phyloP scores from a whole-genome alignment of 2,113 vertebrate genomes.

The Corythaeola cristata region DNA sequence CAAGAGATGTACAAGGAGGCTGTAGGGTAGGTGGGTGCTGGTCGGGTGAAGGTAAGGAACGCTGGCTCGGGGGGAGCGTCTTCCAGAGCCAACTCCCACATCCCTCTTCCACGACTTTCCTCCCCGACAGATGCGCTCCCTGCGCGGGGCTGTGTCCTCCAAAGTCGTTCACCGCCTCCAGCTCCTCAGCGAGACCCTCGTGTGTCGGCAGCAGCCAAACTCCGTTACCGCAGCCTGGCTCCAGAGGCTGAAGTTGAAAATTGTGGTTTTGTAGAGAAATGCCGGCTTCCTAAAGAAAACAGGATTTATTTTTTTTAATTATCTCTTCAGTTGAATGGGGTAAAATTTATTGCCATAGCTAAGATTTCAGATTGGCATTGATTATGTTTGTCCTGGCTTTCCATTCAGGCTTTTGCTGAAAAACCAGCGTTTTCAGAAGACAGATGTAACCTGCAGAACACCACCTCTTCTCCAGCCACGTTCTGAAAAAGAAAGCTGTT shows the following conservation, averaged over 20 bases:
- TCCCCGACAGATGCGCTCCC: background rate
- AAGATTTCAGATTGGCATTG: background rate
- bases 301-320: too few species aligned
- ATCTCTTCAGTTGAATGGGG: background rate
- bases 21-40: accelerated
- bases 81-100: background rate
- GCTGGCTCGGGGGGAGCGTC: background rate
- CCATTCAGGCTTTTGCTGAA: background rate
- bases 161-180: background rate
- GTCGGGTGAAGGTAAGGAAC: background rate
- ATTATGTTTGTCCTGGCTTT: background rate
- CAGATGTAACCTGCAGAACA: background rate
- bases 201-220: background rate
- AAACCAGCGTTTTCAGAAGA: background rate
- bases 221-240: background rate
- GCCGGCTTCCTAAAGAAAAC: background rate
- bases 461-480: background rate
- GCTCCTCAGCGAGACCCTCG: background rate
- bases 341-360: background rate
- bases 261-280: background rate
- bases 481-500: background rate
- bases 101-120: background rate
- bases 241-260: background rate
- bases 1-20: background rate
- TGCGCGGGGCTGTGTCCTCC: accelerated